Evolutionary conservation across 2,797 vertebrate species (phyloP), one percentile per base, ranked within the genome.

Genomic region (Chanos chanos): DNA sequence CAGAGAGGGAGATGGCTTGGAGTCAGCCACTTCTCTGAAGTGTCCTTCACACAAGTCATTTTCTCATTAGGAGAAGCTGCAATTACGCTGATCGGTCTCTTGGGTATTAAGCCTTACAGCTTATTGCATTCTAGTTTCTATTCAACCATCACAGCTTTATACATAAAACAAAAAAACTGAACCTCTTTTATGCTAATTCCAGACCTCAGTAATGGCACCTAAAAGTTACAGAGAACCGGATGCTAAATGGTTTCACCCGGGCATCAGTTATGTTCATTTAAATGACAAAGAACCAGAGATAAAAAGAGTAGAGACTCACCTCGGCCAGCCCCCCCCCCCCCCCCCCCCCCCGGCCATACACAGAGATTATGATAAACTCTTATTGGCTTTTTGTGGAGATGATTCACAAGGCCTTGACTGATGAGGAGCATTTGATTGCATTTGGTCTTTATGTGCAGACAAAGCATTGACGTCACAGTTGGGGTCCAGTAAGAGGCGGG

Each of bases 391-490:
- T 18, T 19, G 45, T 56, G 40, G 41, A 62, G 44, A 65, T 70
- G 41, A 72, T 43, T 68, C 48, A 68, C 52, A 44, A 39, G 21
- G 49, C 28, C 51, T 67, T 41, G 37, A 34, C 33, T 69, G 61
- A 65, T 57, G 60, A 57, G 40, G 45, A 44, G 37, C 49, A 30
- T 43, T 63, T 73, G 61, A 68, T 68, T 52, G 22, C 40, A 45
- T 65, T 68, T 72, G 48, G 37, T 60, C 60, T 58, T 63, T 56
- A 48, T 40, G 56, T 31, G 39, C 48, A 49, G 57, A 66, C 71
- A 70, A 61, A 65, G 28, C 28, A 51, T 40, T 65, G 47, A 73
- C 45, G 70, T 72, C 64, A 69, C 51, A 24, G 48, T 7, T 41
- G 43, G 37, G 43, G 27, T 56, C 33, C 13, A 28, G 31, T 8